A percentile compares a stretch with the other conserved stretches of the same genome.
Evolutionary conservation across 2,113 vertebrate species (phyloP).

Genomic region (Petaurus breviceps): DNA sequence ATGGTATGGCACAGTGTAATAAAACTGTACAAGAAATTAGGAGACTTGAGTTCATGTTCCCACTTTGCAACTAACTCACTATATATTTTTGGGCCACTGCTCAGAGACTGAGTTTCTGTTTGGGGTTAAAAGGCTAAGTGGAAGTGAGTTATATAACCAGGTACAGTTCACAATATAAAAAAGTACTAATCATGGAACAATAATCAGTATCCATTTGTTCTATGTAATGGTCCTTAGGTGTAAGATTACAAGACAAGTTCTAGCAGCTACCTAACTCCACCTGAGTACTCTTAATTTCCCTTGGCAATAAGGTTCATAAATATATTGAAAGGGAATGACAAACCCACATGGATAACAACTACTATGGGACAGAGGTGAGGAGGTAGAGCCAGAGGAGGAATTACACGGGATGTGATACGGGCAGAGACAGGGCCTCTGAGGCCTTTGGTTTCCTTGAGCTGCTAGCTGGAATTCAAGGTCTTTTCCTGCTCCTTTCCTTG

Average conservation of each 20-base stretch:
- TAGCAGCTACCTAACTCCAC: neutral
- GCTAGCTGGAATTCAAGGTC: neutral
- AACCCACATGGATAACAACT: neutral
- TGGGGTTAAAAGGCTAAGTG: neutral
- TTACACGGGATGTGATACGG: neutral
- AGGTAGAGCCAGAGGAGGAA: neutral
- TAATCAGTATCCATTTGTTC: neutral
- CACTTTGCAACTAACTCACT: neutral
- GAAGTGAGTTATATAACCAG: neutral
- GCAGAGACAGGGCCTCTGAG: neutral
- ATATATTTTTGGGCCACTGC: neutral
- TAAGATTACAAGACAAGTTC: neutral
- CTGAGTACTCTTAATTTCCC: neutral
- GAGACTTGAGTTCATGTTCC: neutral
- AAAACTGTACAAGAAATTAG: neutral
- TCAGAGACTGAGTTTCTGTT: neutral
- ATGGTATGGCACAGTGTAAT: neutral
- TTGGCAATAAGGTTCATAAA: neutral
- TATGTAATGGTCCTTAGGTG: neutral
- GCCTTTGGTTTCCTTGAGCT: neutral
- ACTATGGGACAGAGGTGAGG: neutral
- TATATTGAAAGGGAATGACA: neutral
- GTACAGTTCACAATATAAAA: neutral
- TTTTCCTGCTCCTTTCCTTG: neutral
- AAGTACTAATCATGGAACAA: neutral